These are phyloP conservation scores for Simalia tracyae DNA, from an alignment of 2,797 vertebrate genomes.

Conservation along the genomic window DNA sequence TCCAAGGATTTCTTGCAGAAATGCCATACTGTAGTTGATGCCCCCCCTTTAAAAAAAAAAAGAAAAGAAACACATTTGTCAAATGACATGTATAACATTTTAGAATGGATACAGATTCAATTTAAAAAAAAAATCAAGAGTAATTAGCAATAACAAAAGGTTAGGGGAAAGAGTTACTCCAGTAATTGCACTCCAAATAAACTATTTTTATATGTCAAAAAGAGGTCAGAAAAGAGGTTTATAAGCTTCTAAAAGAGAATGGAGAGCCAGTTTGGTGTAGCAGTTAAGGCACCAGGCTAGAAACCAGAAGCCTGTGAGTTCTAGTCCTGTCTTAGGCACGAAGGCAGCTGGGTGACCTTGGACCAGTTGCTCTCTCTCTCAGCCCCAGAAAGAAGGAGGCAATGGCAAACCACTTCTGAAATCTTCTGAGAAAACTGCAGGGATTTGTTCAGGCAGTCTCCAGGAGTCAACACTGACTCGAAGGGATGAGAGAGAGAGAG, in stretches of 20 bases:
- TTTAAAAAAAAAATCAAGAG: neutral
- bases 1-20: neutral
- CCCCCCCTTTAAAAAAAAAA: neutral
- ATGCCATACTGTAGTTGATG: neutral
- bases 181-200: neutral
- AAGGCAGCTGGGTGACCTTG: neutral
- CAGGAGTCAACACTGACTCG: too few relatives aligned
- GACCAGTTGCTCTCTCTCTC: neutral
- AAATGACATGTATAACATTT: neutral
- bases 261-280: neutral
- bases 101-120: neutral
- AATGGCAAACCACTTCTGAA: neutral
- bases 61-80: neutral
- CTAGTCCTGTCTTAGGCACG: neutral
- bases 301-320: neutral
- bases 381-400: neutral
- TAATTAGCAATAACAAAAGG: neutral
- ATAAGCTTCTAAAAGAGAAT: neutral
- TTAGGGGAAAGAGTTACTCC: neutral
- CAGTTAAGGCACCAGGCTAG: neutral
- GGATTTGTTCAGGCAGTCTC: neutral
- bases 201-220: neutral
- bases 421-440: neutral
- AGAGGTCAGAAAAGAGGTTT: neutral
- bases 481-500: too few relatives aligned